Conservation (phyloP, 2,888 invertebrate species). For the Cancer borealis region DNA sequence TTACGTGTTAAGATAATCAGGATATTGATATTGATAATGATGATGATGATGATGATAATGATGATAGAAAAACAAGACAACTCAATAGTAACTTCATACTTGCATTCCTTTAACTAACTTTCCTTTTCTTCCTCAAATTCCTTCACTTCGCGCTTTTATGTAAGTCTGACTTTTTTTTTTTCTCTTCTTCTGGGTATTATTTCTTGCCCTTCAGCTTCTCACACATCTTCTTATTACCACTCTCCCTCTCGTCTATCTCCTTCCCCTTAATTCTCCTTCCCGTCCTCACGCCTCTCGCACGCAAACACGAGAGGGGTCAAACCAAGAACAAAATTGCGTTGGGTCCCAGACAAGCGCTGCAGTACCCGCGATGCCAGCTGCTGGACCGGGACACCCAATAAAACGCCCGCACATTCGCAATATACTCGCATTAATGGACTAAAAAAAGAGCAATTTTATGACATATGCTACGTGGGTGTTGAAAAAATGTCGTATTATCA, state of each 20-base stretch:
- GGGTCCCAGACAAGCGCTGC: background rate
- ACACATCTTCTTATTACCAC: background rate
- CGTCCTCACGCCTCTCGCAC: background rate
- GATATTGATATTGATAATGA: background rate
- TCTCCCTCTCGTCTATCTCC: background rate
- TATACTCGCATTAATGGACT: background rate
- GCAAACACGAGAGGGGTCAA: background rate
- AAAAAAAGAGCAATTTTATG: background rate
- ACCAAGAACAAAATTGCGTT: background rate
- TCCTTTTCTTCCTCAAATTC: background rate
- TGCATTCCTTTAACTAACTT: background rate
- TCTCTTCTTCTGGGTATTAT: background rate
- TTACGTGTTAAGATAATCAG: background rate
- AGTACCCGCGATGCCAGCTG: background rate
- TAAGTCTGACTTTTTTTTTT: background rate
- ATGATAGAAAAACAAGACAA: background rate
- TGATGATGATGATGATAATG: background rate
- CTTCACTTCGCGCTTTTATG: background rate
- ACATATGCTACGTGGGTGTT: background rate
- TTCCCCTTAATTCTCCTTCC: background rate
- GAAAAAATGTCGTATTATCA: background rate
- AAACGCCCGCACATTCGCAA: background rate
- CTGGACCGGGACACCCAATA: background rate
- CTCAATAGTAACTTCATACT: background rate
- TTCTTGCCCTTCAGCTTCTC: background rate